Evolutionary conservation across 2,797 vertebrate genomes (phyloP).

Genomic region (Thamnophis elegans): DNA sequence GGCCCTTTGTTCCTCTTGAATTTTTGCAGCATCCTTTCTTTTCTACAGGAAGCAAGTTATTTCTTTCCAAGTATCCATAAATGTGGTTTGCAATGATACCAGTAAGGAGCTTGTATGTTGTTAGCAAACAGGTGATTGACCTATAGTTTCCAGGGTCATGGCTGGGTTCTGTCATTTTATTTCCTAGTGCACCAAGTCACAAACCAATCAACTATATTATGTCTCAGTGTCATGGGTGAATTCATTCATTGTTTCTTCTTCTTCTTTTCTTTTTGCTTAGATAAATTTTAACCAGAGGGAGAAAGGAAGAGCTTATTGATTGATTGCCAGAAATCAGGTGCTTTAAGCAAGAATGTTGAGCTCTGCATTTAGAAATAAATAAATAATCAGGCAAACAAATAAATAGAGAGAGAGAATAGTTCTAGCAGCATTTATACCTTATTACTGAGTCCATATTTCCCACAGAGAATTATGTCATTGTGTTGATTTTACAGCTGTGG

Average conservation of each 20-base stretch:
- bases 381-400: not conserved
- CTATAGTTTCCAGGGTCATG: no score
- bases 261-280: not conserved
- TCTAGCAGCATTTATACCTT: not conserved
- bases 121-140: no score
- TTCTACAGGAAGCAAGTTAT: no score
- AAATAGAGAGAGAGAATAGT: not conserved
- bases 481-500: constrained; percentile 17
- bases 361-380: not conserved
- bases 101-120: no score
- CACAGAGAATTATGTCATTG: constrained; percentile 8
- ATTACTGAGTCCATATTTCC: not conserved
- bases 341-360: not conserved
- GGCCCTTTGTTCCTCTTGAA: no score
- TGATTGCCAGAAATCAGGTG: not conserved
- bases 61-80: no score
- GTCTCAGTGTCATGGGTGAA: not conserved
- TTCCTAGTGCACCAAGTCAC: not conserved
- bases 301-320: no score
- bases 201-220: not conserved
- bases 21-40: no score
- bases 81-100: no score
- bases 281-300: not conserved
- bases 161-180: not conserved
- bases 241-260: not conserved